Evolutionary conservation across 2,888 invertebrate genomes (phyloP).

Genomic region (Terebella lapidaria): DNA sequence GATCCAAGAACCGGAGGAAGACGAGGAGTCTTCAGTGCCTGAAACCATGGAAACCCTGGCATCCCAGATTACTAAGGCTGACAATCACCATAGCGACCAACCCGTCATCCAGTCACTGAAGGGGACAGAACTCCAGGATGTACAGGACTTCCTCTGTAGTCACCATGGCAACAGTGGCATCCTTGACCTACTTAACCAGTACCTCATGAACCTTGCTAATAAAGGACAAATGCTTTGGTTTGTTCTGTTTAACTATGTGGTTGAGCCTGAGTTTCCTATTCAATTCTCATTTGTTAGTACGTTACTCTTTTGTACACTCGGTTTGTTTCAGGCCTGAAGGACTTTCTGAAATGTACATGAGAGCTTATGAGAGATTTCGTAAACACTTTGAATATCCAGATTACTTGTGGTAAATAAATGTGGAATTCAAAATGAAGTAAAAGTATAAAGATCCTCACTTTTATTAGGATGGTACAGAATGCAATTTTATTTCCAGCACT

Average conservation of each 20-base stretch:
- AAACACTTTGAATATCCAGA: constrained; percentile 57
- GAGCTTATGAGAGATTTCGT: constrained; percentile 46
- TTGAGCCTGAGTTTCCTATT: not conserved
- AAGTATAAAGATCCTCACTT: no score
- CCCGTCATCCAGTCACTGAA: not conserved
- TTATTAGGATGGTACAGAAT: no score
- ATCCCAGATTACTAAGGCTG: not conserved
- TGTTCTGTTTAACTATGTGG: not conserved
- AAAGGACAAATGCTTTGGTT: not conserved
- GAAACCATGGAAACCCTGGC: not conserved
- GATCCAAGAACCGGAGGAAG: not conserved
- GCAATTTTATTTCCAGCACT: no score
- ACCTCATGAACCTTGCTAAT: constrained; percentile 19
- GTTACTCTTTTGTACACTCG: no score
- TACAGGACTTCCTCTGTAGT: constrained; percentile 27
- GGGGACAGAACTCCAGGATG: constrained; percentile 22
- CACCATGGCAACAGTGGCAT: constrained; percentile 39
- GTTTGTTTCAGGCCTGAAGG: constrained; percentile 38
- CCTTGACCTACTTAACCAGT: constrained; percentile 38
- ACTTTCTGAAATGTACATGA: constrained; percentile 37
- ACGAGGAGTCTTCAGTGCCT: not conserved
- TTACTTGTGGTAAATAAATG: constrained; percentile 30
- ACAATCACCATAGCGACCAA: not conserved
- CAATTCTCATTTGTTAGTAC: no score
- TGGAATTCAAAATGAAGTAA: no score